Conservation (phyloP, 2,888 invertebrate species). For the Psylliodes chrysocephalus region DNA sequence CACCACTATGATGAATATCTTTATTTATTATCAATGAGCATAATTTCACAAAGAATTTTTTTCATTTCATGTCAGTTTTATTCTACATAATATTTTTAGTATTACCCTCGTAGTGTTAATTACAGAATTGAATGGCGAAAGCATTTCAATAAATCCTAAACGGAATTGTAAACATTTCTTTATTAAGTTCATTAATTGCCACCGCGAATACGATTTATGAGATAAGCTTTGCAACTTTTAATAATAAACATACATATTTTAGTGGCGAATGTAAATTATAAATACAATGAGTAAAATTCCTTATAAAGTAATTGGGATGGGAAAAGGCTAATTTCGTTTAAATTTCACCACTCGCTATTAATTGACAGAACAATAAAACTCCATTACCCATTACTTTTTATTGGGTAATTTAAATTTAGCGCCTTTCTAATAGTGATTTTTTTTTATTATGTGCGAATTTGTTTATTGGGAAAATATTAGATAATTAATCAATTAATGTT, state of each 20-base stretch:
- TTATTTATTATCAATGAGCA: no score
- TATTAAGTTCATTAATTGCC: conserved; percentile 3
- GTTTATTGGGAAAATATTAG: neutral
- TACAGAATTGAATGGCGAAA: neutral
- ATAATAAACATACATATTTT: conserved; percentile 14
- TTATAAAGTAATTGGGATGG: conserved; percentile 1
- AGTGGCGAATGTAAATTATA: conserved; percentile 10
- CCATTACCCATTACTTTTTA: neutral
- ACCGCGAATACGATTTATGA: neutral
- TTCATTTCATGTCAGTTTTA: no score
- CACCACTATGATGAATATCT: no score
- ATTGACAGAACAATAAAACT: conserved; percentile 10
- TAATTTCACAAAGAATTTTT: no score
- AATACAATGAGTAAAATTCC: neutral
- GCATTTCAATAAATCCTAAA: conserved; percentile 2
- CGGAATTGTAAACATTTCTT: conserved; percentile 2
- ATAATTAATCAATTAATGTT: neutral
- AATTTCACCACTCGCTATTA: conserved; percentile 8
- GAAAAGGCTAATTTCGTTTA: neutral
- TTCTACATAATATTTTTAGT: no score
- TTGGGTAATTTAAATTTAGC: conserved; percentile 1
- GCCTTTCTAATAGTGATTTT: neutral
- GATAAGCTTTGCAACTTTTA: conserved; percentile 1
- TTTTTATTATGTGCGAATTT: neutral
- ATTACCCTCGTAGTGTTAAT: conserved; percentile 10